Base-by-base conservation (phyloP, 2,113 vertebrate genomes). In the Pelecanus crispus region DNA sequence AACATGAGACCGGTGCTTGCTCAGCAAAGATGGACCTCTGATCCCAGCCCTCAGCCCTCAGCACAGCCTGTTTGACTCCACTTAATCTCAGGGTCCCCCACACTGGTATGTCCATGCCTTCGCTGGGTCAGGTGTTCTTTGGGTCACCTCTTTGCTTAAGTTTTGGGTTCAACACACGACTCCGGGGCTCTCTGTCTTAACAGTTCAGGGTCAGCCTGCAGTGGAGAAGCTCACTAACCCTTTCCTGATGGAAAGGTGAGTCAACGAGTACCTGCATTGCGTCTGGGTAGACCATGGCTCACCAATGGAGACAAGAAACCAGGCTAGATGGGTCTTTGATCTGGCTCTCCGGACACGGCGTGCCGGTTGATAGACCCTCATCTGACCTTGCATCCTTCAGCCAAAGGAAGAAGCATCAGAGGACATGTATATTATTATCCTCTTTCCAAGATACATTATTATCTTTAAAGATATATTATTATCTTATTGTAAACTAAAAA, bases 51-150 rank as follows among this genome's bases (percentile, higher is more conserved):
- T 58, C 44, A 49, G 22, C 49, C 31, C 21, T 25, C 0, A 1
- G 52, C 21, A 2, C 66, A 29, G 25, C 16, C 71, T 12, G 14
- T 52, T 11, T 26, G 34, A 6, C 22, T 49, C 28, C 70, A 25
- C 13, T 2, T 20, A 13, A n/a, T 12, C 32, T 38, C 40, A 13
- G 49, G 16, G 4, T 32, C 8, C 19, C 80, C 52, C 42, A 6
- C 25, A 10, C 47, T 4, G 17, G 16, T 13, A 1, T 1, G 8
- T 50, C 73, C 65, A 1, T 3, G 0, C 10, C 42, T 17, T 13
- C 8, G 2, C 71, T 2, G 9, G 19, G 24, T 53, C 61, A 29
- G 8, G 9, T 6, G 47, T 8, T 22, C 36, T 50, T 42, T 24
- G 44, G 19, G 32, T 13, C 50, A 55, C 18, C 8, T 32, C 65